A percentile compares a stretch with the other conserved stretches of the same genome.
phyloP scores from a whole-genome alignment of 1,140 invertebrate genomes.

The Platyscapa corneri region DNA sequence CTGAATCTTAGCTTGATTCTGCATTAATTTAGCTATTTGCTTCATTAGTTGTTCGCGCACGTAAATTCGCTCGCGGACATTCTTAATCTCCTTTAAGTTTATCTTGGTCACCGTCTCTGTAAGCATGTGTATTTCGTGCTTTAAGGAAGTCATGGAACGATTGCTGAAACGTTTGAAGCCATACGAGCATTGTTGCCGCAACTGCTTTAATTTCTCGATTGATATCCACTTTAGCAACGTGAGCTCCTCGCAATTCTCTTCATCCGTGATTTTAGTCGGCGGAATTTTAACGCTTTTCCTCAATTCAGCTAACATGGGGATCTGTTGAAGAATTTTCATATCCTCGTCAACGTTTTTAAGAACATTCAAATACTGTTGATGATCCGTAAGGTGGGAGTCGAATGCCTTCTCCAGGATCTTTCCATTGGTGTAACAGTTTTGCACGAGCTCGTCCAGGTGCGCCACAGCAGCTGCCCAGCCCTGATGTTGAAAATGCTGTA shows the following conservation, averaged over 20 bases:
- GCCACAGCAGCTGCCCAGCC: conserved; percentile 14
- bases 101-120: background rate
- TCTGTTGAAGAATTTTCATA: background rate
- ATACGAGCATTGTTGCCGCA: background rate
- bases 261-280: background rate
- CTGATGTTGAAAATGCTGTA: conserved; percentile 29
- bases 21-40: background rate
- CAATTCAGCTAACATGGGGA: background rate
- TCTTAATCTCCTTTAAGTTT: conserved; percentile 8
- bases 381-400: background rate
- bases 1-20: background rate
- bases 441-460: background rate
- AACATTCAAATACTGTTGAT: background rate
- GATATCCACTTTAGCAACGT: conserved; percentile 26
- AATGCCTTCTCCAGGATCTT: background rate
- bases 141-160: background rate
- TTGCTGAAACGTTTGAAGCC: conserved; percentile 13
- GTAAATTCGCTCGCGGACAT: background rate
- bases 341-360: background rate
- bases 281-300: background rate
- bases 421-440: background rate
- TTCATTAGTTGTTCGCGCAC: background rate
- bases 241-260: background rate
- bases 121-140: background rate
- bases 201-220: background rate